Conservation (phyloP, 2,113 vertebrate species). For the Noctilio leporinus region DNA sequence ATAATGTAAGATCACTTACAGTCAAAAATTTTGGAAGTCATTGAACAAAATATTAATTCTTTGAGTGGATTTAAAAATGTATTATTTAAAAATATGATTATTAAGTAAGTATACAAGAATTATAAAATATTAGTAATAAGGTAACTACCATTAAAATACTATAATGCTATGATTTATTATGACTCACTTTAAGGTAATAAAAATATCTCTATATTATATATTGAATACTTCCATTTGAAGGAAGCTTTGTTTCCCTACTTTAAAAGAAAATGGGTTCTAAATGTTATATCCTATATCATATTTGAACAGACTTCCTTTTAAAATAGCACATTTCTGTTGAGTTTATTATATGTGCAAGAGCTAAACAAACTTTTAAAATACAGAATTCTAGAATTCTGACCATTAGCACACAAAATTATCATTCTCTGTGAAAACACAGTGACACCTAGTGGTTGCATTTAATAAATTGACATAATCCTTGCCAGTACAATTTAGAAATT, state of each 20-base stretch:
- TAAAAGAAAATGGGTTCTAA: neutral
- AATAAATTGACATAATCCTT: neutral
- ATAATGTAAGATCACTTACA: neutral
- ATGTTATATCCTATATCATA: neutral
- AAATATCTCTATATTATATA: constrained; percentile 4
- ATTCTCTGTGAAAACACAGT: constrained; percentile 41
- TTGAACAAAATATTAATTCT: neutral
- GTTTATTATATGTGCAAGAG: neutral
- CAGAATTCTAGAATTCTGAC: constrained; percentile 1
- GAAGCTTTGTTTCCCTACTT: neutral
- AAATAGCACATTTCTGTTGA: constrained; percentile 2
- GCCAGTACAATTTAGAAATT: neutral
- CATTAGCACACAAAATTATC: neutral
- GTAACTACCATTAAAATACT: neutral
- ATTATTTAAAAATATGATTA: neutral
- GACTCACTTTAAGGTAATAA: constrained; percentile 11
- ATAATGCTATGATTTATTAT: neutral
- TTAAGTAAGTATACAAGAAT: neutral
- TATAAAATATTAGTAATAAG: neutral
- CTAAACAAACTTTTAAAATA: neutral
- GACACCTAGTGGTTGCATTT: constrained; percentile 65
- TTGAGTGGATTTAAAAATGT: constrained; percentile 4
- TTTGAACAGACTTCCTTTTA: neutral
- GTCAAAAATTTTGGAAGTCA: constrained; percentile 15
- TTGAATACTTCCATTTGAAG: neutral